Percentiles rank a stretch among this genome's conserved stretches.
Conservation (phyloP, 2,113 vertebrate species). For the Geococcyx californianus region DNA sequence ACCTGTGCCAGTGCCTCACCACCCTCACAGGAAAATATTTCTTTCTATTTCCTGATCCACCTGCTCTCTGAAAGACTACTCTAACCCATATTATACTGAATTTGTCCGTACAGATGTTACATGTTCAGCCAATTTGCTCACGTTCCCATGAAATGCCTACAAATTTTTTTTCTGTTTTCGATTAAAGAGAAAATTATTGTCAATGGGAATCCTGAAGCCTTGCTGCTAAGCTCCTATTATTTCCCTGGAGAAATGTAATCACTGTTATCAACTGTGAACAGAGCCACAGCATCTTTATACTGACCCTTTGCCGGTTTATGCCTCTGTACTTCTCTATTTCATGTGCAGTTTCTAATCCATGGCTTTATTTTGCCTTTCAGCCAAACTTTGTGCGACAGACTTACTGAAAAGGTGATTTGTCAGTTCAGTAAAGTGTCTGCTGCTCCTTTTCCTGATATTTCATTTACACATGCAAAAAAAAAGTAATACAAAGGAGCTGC, state of each 20-base stretch:
- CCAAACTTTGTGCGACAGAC: background rate
- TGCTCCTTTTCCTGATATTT: background rate
- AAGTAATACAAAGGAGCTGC: too few species aligned
- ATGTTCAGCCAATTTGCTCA: fast-evolving
- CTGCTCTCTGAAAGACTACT: fast-evolving
- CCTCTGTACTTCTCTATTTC: background rate
- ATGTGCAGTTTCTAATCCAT: background rate
- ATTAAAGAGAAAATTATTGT: background rate
- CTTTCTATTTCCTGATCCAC: background rate
- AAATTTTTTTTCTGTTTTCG: background rate
- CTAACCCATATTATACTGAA: fast-evolving
- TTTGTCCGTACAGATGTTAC: too few species aligned
- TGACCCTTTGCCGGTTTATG: background rate
- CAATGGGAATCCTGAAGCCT: background rate
- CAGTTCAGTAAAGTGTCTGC: background rate
- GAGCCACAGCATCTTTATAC: background rate
- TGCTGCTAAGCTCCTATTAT: background rate
- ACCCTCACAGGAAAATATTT: background rate
- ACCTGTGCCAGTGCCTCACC: too few species aligned
- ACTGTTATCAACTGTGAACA: fast-evolving
- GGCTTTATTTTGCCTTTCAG: background rate
- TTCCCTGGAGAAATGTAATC: background rate
- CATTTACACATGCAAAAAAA: background rate
- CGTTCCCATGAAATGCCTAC: background rate
- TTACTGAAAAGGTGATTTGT: too few species aligned